Percentiles rank a stretch among this genome's conserved stretches.
phyloP scores from a whole-genome alignment of 2,888 invertebrate species.

The Eudemis profundana region DNA sequence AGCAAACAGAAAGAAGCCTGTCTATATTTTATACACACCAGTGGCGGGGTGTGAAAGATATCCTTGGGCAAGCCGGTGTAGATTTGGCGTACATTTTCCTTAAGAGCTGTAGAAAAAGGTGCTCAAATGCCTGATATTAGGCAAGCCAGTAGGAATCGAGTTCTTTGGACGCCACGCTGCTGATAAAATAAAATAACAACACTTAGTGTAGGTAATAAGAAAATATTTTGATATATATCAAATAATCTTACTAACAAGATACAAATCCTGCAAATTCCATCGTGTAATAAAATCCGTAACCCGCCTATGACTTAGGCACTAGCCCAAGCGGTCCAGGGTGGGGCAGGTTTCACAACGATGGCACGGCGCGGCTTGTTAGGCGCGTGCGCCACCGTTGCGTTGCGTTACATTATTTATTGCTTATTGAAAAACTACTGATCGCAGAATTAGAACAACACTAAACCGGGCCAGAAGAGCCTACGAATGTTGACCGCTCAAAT shows the following conservation, averaged over 20 bases:
- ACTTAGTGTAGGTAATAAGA: too few species aligned
- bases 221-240: too few species aligned
- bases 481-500: constrained; percentile 56
- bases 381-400: constrained; percentile 79
- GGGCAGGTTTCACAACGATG: constrained; percentile 83
- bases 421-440: constrained; percentile 82
- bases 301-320: constrained; percentile 52
- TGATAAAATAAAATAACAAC: too few species aligned
- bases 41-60: too few species aligned
- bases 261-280: background rate
- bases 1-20: too few species aligned
- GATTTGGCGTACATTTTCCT: too few species aligned
- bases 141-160: too few species aligned
- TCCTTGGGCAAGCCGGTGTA: too few species aligned
- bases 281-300: background rate
- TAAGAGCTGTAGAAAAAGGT: too few species aligned
- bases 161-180: too few species aligned
- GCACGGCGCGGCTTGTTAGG: constrained; percentile 79
- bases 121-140: too few species aligned
- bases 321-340: constrained; percentile 73
- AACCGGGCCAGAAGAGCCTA: constrained; percentile 8
- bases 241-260: background rate
- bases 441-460: constrained; percentile 63
- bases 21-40: too few species aligned
- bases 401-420: constrained; percentile 81